Percentiles rank a stretch among this genome's conserved stretches.
Evolutionary conservation across 2,113 vertebrate genomes (phyloP).

Genomic region (Ophthalmolycus amberensis): DNA sequence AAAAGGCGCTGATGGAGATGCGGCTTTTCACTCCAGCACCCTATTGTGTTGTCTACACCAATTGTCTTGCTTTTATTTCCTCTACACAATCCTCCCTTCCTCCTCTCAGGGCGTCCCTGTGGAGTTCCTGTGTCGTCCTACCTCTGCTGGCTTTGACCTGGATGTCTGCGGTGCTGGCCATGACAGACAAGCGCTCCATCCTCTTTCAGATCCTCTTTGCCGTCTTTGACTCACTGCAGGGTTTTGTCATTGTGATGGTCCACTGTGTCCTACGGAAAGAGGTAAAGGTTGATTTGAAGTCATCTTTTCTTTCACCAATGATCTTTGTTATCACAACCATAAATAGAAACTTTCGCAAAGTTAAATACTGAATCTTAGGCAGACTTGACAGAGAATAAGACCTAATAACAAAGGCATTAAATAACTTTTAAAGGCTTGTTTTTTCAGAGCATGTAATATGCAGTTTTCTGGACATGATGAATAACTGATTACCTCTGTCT

Average conservation of each 20-base stretch:
- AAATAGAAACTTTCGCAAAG: not conserved
- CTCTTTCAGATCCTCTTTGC: slow-evolving; percentile 99
- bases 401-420: not conserved
- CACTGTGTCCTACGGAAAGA: slow-evolving; percentile 98
- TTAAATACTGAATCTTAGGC: not conserved
- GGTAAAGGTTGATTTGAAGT: slow-evolving; percentile 76
- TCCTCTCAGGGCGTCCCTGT: slow-evolving; percentile 93
- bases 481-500: not conserved
- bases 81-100: slow-evolving; percentile 25
- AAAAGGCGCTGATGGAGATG: slow-evolving; percentile 21
- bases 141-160: slow-evolving; percentile 97
- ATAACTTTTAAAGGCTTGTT: not conserved
- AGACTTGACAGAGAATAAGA: not conserved
- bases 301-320: not conserved
- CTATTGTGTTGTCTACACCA: slow-evolving; percentile 13
- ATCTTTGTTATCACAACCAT: not conserved
- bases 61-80: slow-evolving; percentile 15
- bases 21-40: slow-evolving; percentile 7
- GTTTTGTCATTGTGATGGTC: slow-evolving; percentile 99
- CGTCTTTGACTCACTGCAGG: slow-evolving; percentile 98
- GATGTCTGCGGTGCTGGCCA: slow-evolving; percentile 99
- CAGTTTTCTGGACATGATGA: not conserved
- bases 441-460: not conserved
- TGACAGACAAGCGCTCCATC: slow-evolving; percentile 99
- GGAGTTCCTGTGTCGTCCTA: slow-evolving; percentile 98